Conservation (phyloP, 2,113 vertebrate genomes). For the Phainopepla nitens region DNA sequence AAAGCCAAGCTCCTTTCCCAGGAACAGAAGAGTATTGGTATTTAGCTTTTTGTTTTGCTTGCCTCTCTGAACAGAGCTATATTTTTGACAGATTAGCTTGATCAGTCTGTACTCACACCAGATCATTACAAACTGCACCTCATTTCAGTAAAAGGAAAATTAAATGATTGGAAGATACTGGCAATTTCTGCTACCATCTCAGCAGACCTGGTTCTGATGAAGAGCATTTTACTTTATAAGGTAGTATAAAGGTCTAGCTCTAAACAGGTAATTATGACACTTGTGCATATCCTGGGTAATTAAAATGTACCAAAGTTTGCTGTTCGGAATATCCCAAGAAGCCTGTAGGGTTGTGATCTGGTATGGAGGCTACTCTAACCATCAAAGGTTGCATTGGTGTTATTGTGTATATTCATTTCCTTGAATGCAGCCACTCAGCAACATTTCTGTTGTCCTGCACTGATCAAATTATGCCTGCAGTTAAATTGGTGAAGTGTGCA, state of each 20-base stretch:
- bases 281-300: not conserved
- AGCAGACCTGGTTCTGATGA: not conserved
- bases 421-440: not conserved
- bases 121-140: not conserved
- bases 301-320: not conserved
- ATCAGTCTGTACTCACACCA: not conserved
- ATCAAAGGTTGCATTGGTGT: not conserved
- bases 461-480: not conserved
- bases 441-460: not conserved
- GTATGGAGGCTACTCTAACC: not conserved
- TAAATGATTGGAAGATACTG: not conserved
- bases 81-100: not conserved
- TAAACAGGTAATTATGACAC: not conserved
- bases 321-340: not conserved
- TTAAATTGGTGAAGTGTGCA: not conserved
- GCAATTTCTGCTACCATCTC: not conserved
- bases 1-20: not conserved
- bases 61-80: not conserved
- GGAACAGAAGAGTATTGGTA: not conserved
- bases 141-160: not conserved
- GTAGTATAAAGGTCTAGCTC: not conserved
- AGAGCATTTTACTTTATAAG: not conserved
- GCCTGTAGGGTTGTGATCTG: not conserved
- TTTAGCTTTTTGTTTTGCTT: not conserved
- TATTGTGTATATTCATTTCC: not conserved